These are phyloP conservation scores for Odontomyia ornata DNA, from an alignment of 2,888 invertebrate species.

Conservation along the genomic window DNA sequence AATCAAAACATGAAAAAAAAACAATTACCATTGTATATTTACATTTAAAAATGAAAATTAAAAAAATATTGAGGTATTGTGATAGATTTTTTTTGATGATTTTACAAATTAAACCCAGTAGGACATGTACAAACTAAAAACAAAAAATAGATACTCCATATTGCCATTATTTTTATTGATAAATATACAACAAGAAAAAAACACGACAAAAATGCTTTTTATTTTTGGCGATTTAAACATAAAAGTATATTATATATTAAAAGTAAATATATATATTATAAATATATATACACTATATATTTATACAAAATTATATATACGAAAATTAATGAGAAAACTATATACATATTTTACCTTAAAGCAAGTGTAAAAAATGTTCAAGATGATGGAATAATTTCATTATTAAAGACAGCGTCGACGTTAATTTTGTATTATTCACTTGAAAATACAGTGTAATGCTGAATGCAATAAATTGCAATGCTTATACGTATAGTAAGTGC, in stretches of 20 bases:
- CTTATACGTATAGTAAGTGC: neutral
- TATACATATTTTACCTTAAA: slow-evolving; percentile 48
- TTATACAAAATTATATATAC: slow-evolving; percentile 50
- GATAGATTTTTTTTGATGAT: slow-evolving; percentile 53
- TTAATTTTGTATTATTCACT: neutral
- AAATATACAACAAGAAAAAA: slow-evolving; percentile 51
- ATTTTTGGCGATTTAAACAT: slow-evolving; percentile 51
- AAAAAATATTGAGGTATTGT: slow-evolving; percentile 59
- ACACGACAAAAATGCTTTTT: slow-evolving; percentile 53
- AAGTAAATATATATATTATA: slow-evolving; percentile 44
- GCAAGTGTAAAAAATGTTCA: slow-evolving; percentile 37
- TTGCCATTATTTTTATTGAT: slow-evolving; percentile 53
- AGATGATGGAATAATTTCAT: neutral
- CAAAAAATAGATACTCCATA: slow-evolving; percentile 53
- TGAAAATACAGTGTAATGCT: neutral
- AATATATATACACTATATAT: slow-evolving; percentile 49
- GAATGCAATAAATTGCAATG: neutral
- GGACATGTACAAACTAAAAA: slow-evolving; percentile 51
- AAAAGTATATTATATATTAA: slow-evolving; percentile 44
- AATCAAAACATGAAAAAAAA: slow-evolving; percentile 28
- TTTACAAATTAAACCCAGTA: slow-evolving; percentile 53
- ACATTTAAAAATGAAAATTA: slow-evolving; percentile 55
- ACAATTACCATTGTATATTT: slow-evolving; percentile 65
- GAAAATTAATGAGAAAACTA: slow-evolving; percentile 47
- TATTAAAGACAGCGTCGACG: slow-evolving; percentile 1